Evolutionary conservation across 2,797 vertebrate species (phyloP).

Genomic region (Taeniopygia guttata): DNA sequence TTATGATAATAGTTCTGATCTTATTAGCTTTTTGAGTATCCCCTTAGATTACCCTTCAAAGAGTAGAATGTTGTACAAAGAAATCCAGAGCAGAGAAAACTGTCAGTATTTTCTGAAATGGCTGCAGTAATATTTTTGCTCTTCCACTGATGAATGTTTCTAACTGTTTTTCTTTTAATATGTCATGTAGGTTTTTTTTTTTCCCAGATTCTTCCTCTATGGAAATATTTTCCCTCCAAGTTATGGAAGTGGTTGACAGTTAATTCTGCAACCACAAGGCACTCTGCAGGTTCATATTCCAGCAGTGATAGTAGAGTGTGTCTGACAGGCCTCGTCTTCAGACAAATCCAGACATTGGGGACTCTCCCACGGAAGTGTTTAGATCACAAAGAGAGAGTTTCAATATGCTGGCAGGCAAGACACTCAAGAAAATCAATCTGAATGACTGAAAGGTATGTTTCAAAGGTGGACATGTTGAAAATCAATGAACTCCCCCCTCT

Average conservation of each 20-base stretch:
- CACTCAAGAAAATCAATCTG: constrained; percentile 43
- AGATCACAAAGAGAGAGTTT: background rate
- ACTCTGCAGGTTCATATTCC: background rate
- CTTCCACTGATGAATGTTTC: background rate
- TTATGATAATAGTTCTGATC: background rate
- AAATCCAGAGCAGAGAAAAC: background rate
- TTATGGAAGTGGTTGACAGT: background rate
- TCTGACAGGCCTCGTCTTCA: background rate
- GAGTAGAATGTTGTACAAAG: background rate
- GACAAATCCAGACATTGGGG: background rate
- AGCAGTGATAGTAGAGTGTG: background rate
- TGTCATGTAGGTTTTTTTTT: background rate
- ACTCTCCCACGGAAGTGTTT: background rate
- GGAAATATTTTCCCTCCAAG: background rate
- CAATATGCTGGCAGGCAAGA: constrained; percentile 2
- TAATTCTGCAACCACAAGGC: background rate
- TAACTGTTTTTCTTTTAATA: background rate
- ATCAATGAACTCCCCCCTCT: background rate
- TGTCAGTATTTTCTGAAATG: background rate
- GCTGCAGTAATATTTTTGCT: background rate
- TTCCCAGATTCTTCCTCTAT: background rate
- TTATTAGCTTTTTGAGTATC: background rate
- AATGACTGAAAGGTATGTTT: constrained; percentile 49
- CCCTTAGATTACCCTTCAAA: background rate
- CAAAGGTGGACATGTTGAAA: constrained; percentile 41